phyloP scores from a whole-genome alignment of 2,113 vertebrate genomes.

The Centrocercus urophasianus region DNA sequence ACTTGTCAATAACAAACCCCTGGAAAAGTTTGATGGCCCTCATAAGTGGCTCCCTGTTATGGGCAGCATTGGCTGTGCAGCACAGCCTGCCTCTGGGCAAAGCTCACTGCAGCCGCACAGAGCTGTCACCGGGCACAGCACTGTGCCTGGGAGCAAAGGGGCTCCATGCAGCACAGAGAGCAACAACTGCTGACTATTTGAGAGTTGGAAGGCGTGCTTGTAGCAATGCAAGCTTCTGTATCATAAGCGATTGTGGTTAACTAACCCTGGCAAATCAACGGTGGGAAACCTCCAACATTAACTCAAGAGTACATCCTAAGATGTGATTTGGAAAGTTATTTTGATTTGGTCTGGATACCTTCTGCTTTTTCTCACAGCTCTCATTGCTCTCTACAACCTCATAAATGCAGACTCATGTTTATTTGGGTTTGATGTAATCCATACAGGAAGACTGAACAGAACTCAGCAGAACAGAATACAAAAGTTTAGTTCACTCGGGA shows the following conservation, averaged over 20 bases:
- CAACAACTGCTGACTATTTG: background rate
- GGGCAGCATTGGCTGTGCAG: background rate
- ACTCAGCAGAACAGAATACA: background rate
- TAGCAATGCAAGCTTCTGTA: background rate
- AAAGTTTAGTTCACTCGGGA: background rate
- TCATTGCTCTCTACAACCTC: background rate
- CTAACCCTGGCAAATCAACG: background rate
- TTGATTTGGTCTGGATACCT: background rate
- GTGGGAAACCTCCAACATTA: background rate
- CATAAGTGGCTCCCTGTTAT: background rate
- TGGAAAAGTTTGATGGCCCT: background rate
- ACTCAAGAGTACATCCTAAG: background rate
- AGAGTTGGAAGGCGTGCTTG: background rate
- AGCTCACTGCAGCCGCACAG: too few relatives aligned
- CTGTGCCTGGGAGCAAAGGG: background rate
- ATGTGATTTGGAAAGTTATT: background rate
- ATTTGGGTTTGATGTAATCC: slow-evolving; percentile 11
- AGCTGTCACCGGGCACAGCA: background rate
- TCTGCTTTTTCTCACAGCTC: background rate
- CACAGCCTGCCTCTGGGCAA: background rate
- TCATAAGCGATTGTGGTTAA: background rate
- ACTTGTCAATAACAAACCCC: background rate
- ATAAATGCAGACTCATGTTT: slow-evolving; percentile 24
- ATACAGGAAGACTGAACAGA: slow-evolving; percentile 18
- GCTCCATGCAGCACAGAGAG: background rate